Percentiles rank a stretch among this genome's conserved stretches.
These are phyloP conservation scores for Amphiprion ocellaris DNA, from an alignment of 2,113 vertebrate genomes.

Conservation along the genomic window DNA sequence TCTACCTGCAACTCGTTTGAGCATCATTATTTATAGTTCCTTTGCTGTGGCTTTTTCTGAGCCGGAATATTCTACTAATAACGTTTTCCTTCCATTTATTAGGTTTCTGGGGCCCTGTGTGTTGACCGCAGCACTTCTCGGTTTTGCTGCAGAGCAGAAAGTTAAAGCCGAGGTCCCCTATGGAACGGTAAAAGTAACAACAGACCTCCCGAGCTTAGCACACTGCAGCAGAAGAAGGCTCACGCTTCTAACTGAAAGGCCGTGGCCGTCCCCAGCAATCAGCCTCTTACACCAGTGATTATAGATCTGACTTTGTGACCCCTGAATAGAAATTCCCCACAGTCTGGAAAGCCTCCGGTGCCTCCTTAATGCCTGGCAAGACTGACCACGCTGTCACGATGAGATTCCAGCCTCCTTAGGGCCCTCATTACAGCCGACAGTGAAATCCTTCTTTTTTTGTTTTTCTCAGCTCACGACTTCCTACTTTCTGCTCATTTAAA, in stretches of 20 bases:
- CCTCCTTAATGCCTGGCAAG: constrained; percentile 43
- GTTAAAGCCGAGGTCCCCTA: constrained; percentile 32
- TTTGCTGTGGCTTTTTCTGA: constrained; percentile 31
- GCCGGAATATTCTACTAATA: constrained; percentile 51
- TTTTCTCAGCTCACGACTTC: constrained; percentile 28
- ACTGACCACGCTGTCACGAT: constrained; percentile 48
- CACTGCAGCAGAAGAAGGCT: constrained; percentile 46
- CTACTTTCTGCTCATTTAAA: constrained; percentile 51
- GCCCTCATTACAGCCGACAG: constrained; percentile 71
- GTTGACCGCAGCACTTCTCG: constrained; percentile 64
- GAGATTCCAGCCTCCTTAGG: constrained; percentile 53
- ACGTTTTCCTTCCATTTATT: constrained; percentile 36
- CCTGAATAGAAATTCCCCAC: constrained; percentile 32
- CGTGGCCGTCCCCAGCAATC: constrained; percentile 32
- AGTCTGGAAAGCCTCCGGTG: constrained; percentile 42
- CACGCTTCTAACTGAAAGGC: constrained; percentile 50
- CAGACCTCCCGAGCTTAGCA: constrained; percentile 33
- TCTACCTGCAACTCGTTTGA: constrained; percentile 38
- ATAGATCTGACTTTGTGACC: constrained; percentile 60
- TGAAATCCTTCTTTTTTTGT: constrained; percentile 27
- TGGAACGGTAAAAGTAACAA: constrained; percentile 41
- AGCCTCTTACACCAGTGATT: constrained; percentile 46
- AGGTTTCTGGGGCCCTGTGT: constrained; percentile 40
- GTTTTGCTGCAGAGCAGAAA: constrained; percentile 59
- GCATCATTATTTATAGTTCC: constrained; percentile 29